These are phyloP conservation scores for Pteropus rufus DNA, from an alignment of 2,797 vertebrate genomes.

Conservation along the genomic window DNA sequence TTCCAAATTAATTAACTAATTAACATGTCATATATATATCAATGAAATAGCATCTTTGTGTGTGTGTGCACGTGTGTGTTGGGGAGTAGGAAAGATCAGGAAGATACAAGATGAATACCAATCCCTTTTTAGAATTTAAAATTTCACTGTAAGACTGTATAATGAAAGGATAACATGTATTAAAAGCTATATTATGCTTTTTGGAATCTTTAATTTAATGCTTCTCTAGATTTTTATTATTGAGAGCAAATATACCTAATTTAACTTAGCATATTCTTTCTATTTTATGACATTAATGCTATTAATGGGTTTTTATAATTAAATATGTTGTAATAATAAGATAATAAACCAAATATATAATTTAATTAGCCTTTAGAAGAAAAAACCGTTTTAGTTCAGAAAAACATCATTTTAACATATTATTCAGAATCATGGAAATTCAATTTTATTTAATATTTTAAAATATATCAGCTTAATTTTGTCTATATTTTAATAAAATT, in stretches of 20 bases:
- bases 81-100: background rate
- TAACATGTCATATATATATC: slow-evolving; percentile 13
- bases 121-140: background rate
- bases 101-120: background rate
- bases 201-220: background rate
- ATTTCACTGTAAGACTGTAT: background rate
- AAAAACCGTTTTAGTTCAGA: background rate
- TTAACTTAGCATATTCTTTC: background rate
- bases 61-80: background rate
- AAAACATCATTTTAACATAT: background rate
- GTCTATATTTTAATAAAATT: background rate
- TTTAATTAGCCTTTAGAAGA: background rate
- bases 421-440: background rate
- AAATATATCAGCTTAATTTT: background rate
- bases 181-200: background rate
- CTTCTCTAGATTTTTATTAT: background rate
- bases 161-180: background rate
- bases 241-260: background rate
- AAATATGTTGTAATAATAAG: background rate
- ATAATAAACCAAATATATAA: background rate
- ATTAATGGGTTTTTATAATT: background rate
- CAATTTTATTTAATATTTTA: background rate
- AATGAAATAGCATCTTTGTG: background rate
- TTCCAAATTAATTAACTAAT: slow-evolving; percentile 51
- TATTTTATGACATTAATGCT: slow-evolving; percentile 5